Conservation (phyloP, 2,113 vertebrate species). For the Nicator chloris region DNA sequence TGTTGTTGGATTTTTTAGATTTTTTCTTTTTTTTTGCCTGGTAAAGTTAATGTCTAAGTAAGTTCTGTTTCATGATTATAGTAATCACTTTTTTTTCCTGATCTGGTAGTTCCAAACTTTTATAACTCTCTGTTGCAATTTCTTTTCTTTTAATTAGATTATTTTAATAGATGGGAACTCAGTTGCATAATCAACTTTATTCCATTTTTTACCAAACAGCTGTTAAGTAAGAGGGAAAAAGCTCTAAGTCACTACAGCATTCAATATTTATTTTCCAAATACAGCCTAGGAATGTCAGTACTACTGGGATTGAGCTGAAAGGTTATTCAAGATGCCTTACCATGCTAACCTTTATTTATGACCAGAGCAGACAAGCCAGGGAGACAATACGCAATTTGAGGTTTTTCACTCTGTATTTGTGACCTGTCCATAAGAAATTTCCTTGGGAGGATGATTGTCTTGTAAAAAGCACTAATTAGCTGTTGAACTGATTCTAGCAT, state of each 20-base stretch:
- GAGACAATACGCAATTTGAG: neutral
- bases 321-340: conserved; percentile 19
- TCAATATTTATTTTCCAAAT: conserved; percentile 3
- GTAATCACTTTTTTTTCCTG: neutral
- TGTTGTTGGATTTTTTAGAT: neutral
- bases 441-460: neutral
- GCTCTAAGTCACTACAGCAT: neutral
- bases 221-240: neutral
- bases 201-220: neutral
- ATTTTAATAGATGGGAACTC: neutral
- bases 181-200: neutral
- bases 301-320: conserved; percentile 25
- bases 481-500: conserved; percentile 15
- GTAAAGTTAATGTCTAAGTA: neutral
- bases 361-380: neutral
- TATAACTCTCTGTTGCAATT: neutral
- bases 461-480: conserved; percentile 22
- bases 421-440: neutral
- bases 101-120: neutral
- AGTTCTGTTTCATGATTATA: neutral
- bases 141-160: neutral
- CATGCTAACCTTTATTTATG: conserved; percentile 37
- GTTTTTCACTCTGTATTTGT: neutral
- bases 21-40: neutral
- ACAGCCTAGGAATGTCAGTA: conserved; percentile 39